Percentiles rank a stretch among this genome's conserved stretches.
Conservation (phyloP, 92 coral and sea anemone genomes). For the Actinernus sp. region DNA sequence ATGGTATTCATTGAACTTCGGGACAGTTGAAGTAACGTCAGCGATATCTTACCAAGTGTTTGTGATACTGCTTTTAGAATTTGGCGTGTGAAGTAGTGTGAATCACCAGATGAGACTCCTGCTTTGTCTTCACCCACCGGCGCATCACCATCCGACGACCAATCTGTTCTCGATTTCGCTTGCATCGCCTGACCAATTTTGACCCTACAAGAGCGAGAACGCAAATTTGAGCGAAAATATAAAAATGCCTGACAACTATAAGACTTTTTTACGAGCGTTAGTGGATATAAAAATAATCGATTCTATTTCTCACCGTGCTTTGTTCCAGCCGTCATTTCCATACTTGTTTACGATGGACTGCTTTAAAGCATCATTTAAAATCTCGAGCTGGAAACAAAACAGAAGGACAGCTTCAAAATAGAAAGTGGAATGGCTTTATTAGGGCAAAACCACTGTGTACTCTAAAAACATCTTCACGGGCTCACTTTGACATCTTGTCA, state of each 20-base stretch:
- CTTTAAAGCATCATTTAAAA: slow-evolving; percentile 41
- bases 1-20: too few species aligned
- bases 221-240: slow-evolving; percentile 2
- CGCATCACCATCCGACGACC: not conserved
- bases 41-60: slow-evolving; percentile 54
- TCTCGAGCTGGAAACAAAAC: slow-evolving; percentile 30
- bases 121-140: too few species aligned
- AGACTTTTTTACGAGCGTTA: not conserved
- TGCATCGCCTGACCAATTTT: slow-evolving; percentile 14
- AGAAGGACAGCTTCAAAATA: not conserved
- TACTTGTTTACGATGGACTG: slow-evolving; percentile 37
- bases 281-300: not conserved
- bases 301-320: slow-evolving; percentile 24
- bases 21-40: too few species aligned
- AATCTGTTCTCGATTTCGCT: slow-evolving; percentile 1
- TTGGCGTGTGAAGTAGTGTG: slow-evolving; percentile 45
- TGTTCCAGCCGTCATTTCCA: slow-evolving; percentile 48
- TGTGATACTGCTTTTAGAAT: slow-evolving; percentile 53
- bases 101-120: slow-evolving; percentile 21
- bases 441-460: slow-evolving; percentile 1
- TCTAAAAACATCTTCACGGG: not conserved
- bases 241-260: not conserved
- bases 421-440: slow-evolving; percentile 1
- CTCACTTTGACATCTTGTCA: too few species aligned
- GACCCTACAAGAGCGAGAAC: slow-evolving; percentile 3